Evolutionary conservation across 2,888 invertebrate species (phyloP).

Genomic region (Phragmatobia fuliginosa): DNA sequence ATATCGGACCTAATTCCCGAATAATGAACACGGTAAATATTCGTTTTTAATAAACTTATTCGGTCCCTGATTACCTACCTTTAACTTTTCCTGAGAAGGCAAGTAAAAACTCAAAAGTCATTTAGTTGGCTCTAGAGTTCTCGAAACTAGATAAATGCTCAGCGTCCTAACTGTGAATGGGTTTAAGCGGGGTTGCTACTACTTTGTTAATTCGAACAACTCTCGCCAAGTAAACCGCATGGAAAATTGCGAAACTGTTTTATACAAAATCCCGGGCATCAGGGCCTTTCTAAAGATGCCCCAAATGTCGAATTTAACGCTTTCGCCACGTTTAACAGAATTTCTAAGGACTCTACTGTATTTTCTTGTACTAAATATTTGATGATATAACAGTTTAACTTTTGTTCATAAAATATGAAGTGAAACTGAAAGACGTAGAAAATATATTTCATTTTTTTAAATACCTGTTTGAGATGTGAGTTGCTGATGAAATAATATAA

Average conservation of each 20-base stretch:
- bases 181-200: slow-evolving; percentile 25
- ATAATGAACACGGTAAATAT: no score
- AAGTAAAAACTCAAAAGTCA: slow-evolving; percentile 37
- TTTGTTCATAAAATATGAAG: slow-evolving; percentile 34
- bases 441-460: neutral
- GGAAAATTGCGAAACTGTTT: slow-evolving; percentile 3
- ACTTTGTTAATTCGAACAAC: neutral
- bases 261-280: slow-evolving; percentile 26
- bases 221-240: slow-evolving; percentile 1
- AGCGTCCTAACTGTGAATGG: slow-evolving; percentile 19
- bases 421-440: slow-evolving; percentile 11
- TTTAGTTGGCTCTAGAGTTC: slow-evolving; percentile 21
- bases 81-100: slow-evolving; percentile 22
- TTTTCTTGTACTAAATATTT: slow-evolving; percentile 42
- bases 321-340: slow-evolving; percentile 20
- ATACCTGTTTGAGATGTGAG: neutral
- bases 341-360: slow-evolving; percentile 28
- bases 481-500: slow-evolving; percentile 3
- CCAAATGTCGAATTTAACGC: slow-evolving; percentile 12
- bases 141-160: slow-evolving; percentile 37
- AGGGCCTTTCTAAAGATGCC: slow-evolving; percentile 20
- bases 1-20: neutral
- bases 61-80: slow-evolving; percentile 28
- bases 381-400: slow-evolving; percentile 42
- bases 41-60: neutral